phyloP scores from a whole-genome alignment of 2,888 invertebrate species.

The Gandaritis pyraliata region DNA sequence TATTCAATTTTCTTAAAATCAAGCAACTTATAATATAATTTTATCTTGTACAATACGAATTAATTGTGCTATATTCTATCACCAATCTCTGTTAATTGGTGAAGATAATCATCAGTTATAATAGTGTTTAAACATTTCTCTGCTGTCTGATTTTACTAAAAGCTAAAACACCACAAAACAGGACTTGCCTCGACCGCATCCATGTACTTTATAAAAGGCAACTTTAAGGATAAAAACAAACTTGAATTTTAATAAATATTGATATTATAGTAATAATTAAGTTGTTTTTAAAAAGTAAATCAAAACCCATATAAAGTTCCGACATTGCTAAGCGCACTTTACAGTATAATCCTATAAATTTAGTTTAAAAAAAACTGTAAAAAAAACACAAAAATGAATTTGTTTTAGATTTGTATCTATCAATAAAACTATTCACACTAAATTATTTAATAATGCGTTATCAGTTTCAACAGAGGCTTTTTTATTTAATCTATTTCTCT shows the following conservation, averaged over 20 bases:
- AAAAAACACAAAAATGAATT: background rate
- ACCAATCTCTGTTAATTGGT: conserved; percentile 13
- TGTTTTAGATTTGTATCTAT: too few species aligned
- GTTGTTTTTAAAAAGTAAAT: conserved; percentile 23
- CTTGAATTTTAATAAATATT: conserved; percentile 22
- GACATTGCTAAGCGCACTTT: conserved; percentile 20
- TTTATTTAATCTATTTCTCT: conserved; percentile 3
- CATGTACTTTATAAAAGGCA: conserved; percentile 48
- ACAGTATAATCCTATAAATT: too few species aligned
- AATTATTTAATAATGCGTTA: conserved; percentile 17
- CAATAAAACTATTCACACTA: conserved; percentile 22
- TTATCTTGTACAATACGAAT: conserved; percentile 45
- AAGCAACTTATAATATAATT: conserved; percentile 45
- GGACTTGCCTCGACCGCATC: conserved; percentile 38
- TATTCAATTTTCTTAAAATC: conserved; percentile 42
- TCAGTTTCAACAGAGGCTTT: conserved; percentile 20
- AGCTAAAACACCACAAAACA: conserved; percentile 8
- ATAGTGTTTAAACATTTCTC: background rate
- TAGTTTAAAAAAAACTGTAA: too few species aligned
- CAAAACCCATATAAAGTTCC: conserved; percentile 5
- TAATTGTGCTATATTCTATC: conserved; percentile 52
- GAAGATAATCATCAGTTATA: background rate
- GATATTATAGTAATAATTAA: conserved; percentile 19
- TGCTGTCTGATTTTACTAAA: background rate
- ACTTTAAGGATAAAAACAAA: conserved; percentile 11